A percentile compares a stretch with the other conserved stretches of the same genome.
Conservation (phyloP, 2,113 vertebrate genomes). For the Phylloscopus trochilus region DNA sequence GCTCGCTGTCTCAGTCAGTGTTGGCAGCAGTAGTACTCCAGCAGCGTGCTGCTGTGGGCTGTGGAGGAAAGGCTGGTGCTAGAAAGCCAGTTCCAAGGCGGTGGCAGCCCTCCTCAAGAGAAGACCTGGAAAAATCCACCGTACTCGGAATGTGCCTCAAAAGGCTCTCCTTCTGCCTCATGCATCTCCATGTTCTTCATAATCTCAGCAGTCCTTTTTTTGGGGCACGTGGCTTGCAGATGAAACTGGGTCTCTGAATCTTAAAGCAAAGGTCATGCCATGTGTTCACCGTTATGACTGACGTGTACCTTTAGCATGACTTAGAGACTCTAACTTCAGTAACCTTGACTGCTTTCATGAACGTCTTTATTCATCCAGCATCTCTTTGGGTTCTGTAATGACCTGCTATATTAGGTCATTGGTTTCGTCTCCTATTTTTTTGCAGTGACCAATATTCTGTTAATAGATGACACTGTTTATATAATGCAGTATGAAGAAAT, state of each 20-base stretch:
- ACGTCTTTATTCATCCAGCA: neutral
- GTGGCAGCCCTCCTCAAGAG: neutral
- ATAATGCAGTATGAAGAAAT: neutral
- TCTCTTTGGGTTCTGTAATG: neutral
- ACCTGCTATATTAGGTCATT: neutral
- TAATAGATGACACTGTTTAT: neutral
- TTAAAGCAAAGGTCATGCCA: rapidly evolving
- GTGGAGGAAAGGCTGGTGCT: neutral
- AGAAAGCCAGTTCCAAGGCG: neutral
- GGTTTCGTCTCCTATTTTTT: neutral
- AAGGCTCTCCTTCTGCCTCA: neutral
- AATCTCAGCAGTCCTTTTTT: neutral
- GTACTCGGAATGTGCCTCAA: neutral
- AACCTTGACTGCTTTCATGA: rapidly evolving
- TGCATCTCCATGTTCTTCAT: neutral
- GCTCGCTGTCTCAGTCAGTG: neutral
- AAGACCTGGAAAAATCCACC: neutral
- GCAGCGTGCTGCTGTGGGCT: neutral
- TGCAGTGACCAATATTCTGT: neutral
- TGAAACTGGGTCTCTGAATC: neutral
- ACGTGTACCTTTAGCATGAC: neutral
- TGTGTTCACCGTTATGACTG: neutral
- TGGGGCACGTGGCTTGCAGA: neutral
- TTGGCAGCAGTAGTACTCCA: neutral
- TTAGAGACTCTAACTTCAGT: neutral